Evolutionary conservation across 2,113 vertebrate species (phyloP).

Genomic region (Corythornis madagascariensis): DNA sequence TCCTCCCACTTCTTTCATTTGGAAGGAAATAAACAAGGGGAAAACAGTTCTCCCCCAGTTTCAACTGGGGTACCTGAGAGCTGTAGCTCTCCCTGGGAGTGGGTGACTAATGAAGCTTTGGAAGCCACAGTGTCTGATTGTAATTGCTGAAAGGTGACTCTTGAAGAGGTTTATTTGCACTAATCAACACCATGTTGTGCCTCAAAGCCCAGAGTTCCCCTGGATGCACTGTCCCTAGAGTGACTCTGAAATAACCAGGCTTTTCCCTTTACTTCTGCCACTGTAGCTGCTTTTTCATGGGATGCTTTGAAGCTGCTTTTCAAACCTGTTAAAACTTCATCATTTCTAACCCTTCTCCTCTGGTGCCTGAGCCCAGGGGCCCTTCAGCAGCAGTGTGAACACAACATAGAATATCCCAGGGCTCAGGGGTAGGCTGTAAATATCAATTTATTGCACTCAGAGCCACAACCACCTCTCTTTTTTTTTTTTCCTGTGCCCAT

Average conservation of each 20-base stretch:
- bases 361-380: not conserved
- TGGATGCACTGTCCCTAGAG: conserved; percentile 50
- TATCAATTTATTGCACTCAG: not conserved
- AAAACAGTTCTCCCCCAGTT: conserved; percentile 14
- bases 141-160: conserved; percentile 68
- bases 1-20: conserved; percentile 12
- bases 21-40: conserved; percentile 27
- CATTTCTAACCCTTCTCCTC: not conserved
- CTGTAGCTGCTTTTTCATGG: conserved; percentile 2
- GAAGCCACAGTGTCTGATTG: conserved; percentile 73
- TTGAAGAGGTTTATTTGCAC: conserved; percentile 70
- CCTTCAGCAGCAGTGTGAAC: not conserved
- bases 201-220: conserved; percentile 69
- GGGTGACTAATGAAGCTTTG: conserved; percentile 72
- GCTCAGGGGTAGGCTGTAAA: not conserved
- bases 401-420: not conserved
- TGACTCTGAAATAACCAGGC: conserved; percentile 16
- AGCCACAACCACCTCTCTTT: not conserved
- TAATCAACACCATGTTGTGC: conserved; percentile 78
- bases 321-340: not conserved
- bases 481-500: not conserved
- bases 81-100: conserved; percentile 10
- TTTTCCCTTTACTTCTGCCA: conserved; percentile 49
- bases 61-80: conserved; percentile 11
- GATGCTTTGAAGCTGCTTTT: conserved; percentile 30